Percentiles rank a stretch among this genome's conserved stretches.
Evolutionary conservation across 2,113 vertebrate species (phyloP).

Genomic region (Hucho hucho): DNA sequence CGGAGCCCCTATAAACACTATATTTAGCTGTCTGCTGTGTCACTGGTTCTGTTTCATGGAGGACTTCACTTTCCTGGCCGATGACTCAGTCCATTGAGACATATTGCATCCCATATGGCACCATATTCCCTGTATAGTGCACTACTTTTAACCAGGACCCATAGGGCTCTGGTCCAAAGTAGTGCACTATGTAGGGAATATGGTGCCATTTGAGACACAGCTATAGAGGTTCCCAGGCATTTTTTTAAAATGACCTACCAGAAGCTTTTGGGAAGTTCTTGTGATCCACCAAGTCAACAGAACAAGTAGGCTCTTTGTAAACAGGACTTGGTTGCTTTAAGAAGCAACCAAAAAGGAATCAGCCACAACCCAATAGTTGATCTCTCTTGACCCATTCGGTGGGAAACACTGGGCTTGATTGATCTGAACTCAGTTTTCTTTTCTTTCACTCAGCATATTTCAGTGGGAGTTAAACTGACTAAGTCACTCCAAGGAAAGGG

Average conservation of each 20-base stretch:
- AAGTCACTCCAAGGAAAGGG: neutral
- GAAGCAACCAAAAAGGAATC: neutral
- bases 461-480: neutral
- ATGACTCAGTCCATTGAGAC: slow-evolving; percentile 16
- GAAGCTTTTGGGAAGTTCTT: neutral
- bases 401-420: neutral
- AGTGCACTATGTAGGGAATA: too few species aligned
- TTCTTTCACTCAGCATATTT: neutral
- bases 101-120: too few species aligned
- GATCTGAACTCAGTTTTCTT: neutral
- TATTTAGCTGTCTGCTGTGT: neutral
- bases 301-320: neutral
- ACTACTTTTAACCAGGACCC: too few species aligned
- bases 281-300: neutral
- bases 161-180: too few species aligned
- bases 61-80: slow-evolving; percentile 41
- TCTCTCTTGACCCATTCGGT: neutral
- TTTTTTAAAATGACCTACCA: too few species aligned
- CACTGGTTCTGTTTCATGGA: neutral
- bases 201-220: too few species aligned
- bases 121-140: too few species aligned
- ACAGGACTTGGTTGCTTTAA: neutral
- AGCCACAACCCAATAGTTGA: neutral
- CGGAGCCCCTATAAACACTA: neutral
- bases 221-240: too few species aligned